Base-by-base conservation (phyloP, 2,888 invertebrate species). In the Dryobotodes eremita region DNA sequence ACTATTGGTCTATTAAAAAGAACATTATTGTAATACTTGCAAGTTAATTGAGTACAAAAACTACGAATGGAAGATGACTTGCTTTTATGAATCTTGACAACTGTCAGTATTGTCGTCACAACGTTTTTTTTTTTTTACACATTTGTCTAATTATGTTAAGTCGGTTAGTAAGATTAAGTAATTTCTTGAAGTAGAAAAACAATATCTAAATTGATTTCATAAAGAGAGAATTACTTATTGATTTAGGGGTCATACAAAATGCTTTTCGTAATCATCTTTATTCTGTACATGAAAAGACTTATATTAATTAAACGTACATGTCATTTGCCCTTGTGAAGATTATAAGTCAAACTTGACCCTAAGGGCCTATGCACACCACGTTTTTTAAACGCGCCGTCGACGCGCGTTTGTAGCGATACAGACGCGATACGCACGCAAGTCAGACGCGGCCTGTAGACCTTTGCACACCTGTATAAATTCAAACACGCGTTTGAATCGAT, bases 41-140 rank as follows among this genome's bases (percentile, higher is more conserved):
- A 46, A 62, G 46, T 72, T 23, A 48, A 1, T 23, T 15, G n/a
- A 75, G 71, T 83, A 87, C 69, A 85, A 85, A 82, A 84, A 57
- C 66, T 79, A 75, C 68, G 23, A 79, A 71, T 87, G 84, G 79
- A 85, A 83, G 55, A 75, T 64, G 48, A 70, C 46, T 84, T 70
- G 61, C 62, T 71, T 50, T 80, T 48, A n/a, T n/a, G n/a, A 64
- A 53, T 23, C 23, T 10, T 53, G 15, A 69, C 53, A 53, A 31
- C 15, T n/a, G 23, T 53, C 23, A 31, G 10, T 23, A 64, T 7
- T 23, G 36, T 13, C 6, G 7, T 15, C 13, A 17, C n/a, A 23
- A n/a, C n/a, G n/a, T n/a, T n/a, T n/a, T n/a, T n/a, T 36, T 36
- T 1, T 26, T 66, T 26, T 15, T 31, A 50, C 23, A 2, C 15